Base-by-base conservation (phyloP, 2,797 vertebrate genomes). In the Aplochiton taeniatus region DNA sequence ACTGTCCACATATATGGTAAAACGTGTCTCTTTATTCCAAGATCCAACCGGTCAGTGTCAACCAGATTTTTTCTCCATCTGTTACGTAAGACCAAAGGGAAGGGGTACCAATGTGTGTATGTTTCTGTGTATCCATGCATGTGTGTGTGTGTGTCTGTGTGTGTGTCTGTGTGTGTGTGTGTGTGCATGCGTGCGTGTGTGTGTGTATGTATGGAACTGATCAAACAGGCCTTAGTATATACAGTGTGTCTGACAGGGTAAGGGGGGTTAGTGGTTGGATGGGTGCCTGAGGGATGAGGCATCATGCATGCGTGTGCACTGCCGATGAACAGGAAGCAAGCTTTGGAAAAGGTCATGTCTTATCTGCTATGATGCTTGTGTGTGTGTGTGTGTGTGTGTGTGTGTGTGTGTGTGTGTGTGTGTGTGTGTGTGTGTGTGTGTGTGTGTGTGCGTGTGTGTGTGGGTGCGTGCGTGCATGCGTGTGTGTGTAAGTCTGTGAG, bases 1-100 rank as follows among this genome's bases (percentile, higher is more conserved):
- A 63, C 69, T 68, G 62, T 58, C 59, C 72, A 69, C 61, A 14
- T 52, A 65, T 57, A 73, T 65, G 75, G 61, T 76, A 77, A 82
- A 72, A 46, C 20, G 20, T 31, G 58, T 70, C 61, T 70, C 74
- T 79, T 78, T 61, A n/a, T 65, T 16, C 43, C 16, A 64, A 51
- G 74, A 16, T 74, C 61, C 47, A 68, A 49, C 53, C n/a, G n/a
- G n/a, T n/a, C n/a, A n/a, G n/a, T n/a, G 11, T 55, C 63, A 79
- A 65, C 65, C 17, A 16, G n/a, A 62, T 20, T 31, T 31, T 2
- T 31, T 72, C 41, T 41, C 54, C 42, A 13, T 52, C 31, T 31
- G 31, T 43, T 31, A 31, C 31, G 6, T 31, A 31, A 31, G 31
- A 31, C 31, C 31, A 31, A 31, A 31, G 31, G 6, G 31, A 31